phyloP scores from a whole-genome alignment of 2,888 invertebrate genomes.

The Seira musarum region DNA sequence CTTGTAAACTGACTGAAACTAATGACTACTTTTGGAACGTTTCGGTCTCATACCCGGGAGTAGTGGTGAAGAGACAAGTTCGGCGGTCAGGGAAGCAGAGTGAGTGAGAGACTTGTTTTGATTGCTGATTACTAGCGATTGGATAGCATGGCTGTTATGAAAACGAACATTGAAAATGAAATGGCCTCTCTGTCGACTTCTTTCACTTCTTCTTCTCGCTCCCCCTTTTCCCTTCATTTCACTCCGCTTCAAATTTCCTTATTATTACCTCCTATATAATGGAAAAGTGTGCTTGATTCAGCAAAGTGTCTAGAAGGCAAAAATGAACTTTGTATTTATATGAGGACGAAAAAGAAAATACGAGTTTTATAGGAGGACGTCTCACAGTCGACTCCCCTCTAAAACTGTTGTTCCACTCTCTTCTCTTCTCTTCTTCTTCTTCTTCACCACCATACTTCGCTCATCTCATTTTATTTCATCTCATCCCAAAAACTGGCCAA shows the following conservation, averaged over 20 bases:
- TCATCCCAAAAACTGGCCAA: constrained; percentile 64
- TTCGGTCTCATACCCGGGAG: too few species aligned
- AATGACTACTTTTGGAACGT: too few species aligned
- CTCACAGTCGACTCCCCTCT: too few species aligned
- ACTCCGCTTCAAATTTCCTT: constrained; percentile 50
- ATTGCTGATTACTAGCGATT: constrained; percentile 65
- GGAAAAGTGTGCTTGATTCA: constrained; percentile 32
- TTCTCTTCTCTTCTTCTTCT: not conserved
- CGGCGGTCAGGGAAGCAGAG: not conserved
- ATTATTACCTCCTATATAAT: constrained; percentile 46
- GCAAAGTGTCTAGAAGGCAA: constrained; percentile 34
- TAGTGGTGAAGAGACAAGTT: too few species aligned
- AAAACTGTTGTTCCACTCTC: constrained; percentile 19
- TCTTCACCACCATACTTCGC: constrained; percentile 19
- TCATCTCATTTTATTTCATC: constrained; percentile 62
- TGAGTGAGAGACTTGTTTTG: constrained; percentile 59
- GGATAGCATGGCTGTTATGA: constrained; percentile 57
- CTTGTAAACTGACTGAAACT: too few species aligned
- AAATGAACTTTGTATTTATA: too few species aligned
- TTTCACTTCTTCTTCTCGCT: constrained; percentile 28
- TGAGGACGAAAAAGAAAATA: constrained; percentile 17
- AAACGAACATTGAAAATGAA: constrained; percentile 46
- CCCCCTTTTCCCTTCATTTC: constrained; percentile 23
- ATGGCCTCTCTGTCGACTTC: constrained; percentile 23
- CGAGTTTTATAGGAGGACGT: too few species aligned